Base-by-base conservation (phyloP, 2,888 invertebrate species). In the Drosophila robusta region DNA sequence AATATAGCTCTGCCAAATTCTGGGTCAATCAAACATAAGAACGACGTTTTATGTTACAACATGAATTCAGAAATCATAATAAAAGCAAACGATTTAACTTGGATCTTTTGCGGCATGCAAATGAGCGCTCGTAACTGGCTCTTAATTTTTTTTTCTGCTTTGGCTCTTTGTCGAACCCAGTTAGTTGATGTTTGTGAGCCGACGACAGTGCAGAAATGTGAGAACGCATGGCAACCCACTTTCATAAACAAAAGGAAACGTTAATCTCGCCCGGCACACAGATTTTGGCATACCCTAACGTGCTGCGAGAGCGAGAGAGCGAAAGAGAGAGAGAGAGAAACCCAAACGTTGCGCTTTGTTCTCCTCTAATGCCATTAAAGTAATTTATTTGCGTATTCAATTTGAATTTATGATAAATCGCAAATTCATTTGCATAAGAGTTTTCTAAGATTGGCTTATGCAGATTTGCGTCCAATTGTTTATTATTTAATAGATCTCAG, bases 41-140 rank as follows among this genome's bases (percentile, higher is more conserved):
- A 57, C 55, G 44, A 58, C 57, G 64, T 70, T 74, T 81, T 78
- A 81, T 62, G 78, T 87, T 87, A 85, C 86, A 69, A 55, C 79
- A 85, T 70, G 49, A 79, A 67, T 70, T 81, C 64, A 78, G 55
- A 78, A 67, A 78, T 70, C 67, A 69, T 51, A 63, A 85, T 67
- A 80, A 77, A 81, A 70, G 61, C 63, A 63, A 74, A 60, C 64
- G 70, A 78, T 47, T 81, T 63, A 32, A 34, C 62, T 54, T 54
- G 44, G 45, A 32, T 62, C 70, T 57, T 49, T 50, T 56, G 58
- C 75, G 63, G 67, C 87, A 88, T 88, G 76, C 80, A 75, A 81
- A 81, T 81, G 65, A 79, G 64, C 34, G 47, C 46, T 86, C 69
- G 65, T 86, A 75, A 79, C 80, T 86, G 87, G 54, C 83, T 75